Conservation (phyloP, 2,888 invertebrate genomes). For the Pterostichus madidus region DNA sequence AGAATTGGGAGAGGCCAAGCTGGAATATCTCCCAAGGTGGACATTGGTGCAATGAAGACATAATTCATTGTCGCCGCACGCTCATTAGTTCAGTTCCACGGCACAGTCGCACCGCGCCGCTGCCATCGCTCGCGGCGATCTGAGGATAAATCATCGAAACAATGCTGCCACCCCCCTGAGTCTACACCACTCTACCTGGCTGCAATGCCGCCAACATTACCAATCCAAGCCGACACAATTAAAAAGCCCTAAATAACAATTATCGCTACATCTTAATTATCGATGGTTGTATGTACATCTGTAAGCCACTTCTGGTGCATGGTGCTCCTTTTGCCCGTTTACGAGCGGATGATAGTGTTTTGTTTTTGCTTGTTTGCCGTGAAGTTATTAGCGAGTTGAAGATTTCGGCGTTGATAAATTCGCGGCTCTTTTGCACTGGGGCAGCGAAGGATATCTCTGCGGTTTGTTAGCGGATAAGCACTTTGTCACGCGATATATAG, state of each 20-base stretch:
- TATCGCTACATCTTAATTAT: conserved; percentile 56
- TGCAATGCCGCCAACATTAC: not conserved
- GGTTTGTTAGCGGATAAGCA: not conserved
- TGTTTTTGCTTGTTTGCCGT: not conserved
- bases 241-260: conserved; percentile 59
- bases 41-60: not conserved
- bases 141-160: conserved; percentile 9
- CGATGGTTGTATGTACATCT: not conserved
- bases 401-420: not conserved
- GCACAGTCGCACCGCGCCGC: not conserved
- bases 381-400: conserved; percentile 4
- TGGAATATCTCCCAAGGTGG: too few species aligned
- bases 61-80: conserved; percentile 4
- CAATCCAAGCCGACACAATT: conserved; percentile 24
- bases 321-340: too few species aligned
- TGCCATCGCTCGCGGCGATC: conserved; percentile 2
- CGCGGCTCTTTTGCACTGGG: not conserved
- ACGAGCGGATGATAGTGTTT: too few species aligned
- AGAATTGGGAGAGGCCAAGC: too few species aligned
- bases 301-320: too few species aligned
- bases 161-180: conserved; percentile 8
- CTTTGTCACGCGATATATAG: conserved; percentile 3
- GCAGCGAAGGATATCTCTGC: not conserved
- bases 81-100: conserved; percentile 11
- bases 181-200: conserved; percentile 2